Conservation (phyloP, 2,888 invertebrate species). For the Uloborus plumipes region DNA sequence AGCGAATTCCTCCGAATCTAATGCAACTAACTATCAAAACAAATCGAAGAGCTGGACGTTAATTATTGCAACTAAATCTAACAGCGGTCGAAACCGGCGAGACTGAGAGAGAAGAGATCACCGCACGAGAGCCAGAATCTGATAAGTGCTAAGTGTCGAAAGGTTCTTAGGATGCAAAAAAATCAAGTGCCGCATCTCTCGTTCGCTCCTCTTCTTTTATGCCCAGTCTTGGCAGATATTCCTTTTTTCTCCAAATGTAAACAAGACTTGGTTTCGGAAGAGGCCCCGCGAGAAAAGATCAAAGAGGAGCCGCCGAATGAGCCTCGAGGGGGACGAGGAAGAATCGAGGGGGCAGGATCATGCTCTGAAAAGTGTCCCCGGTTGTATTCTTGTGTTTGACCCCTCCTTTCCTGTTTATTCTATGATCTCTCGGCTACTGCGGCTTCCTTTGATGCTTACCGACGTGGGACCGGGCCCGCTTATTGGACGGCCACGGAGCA, state of each 20-base stretch:
- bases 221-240: neutral
- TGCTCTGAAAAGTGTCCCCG: no score
- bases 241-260: slow-evolving; percentile 34
- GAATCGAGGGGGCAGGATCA: neutral
- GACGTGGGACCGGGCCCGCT: neutral
- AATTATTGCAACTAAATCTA: no score
- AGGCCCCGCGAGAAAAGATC: slow-evolving; percentile 14
- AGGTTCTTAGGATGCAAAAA: no score
- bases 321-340: slow-evolving; percentile 34
- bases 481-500: no score
- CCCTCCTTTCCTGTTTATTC: slow-evolving; percentile 35
- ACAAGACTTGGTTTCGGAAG: slow-evolving; percentile 38
- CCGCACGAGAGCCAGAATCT: no score
- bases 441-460: slow-evolving; percentile 25
- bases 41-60: no score
- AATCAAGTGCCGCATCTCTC: no score
- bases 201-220: neutral
- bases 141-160: no score
- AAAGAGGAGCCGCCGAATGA: slow-evolving; percentile 16
- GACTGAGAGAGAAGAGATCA: no score
- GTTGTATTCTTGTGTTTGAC: neutral
- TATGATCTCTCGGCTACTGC: slow-evolving; percentile 35
- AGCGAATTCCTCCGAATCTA: no score
- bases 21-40: no score
- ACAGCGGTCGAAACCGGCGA: no score